A percentile compares a stretch with the other conserved stretches of the same genome.
These are phyloP conservation scores for Oreohelix idahoensis DNA, from an alignment of 1,140 invertebrate species.

Conservation along the genomic window DNA sequence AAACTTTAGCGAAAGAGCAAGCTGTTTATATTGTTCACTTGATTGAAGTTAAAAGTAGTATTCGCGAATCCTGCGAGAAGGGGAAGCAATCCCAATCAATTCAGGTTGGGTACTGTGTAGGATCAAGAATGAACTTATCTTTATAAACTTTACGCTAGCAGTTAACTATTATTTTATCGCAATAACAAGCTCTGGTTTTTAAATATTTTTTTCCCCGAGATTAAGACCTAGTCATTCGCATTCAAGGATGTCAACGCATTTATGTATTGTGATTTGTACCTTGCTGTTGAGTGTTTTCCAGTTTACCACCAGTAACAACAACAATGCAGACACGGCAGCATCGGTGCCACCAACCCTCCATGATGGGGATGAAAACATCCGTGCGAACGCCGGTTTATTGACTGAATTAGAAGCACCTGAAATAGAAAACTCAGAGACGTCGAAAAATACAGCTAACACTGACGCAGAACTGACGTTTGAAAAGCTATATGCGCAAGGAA, in stretches of 20 bases:
- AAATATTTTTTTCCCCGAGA: background rate
- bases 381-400: background rate
- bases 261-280: background rate
- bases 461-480: slow-evolving; percentile 62
- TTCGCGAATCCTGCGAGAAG: no score
- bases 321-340: background rate
- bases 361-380: background rate
- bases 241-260: background rate
- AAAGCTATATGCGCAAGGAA: slow-evolving; percentile 75
- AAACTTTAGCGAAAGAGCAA: no score
- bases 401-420: background rate
- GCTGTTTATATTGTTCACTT: no score
- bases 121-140: no score
- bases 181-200: background rate
- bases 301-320: background rate
- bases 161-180: background rate
- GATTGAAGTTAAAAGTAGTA: no score
- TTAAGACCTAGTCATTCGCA: background rate
- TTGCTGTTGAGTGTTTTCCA: background rate
- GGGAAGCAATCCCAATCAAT: background rate
- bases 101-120: background rate
- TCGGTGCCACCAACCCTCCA: background rate
- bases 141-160: background rate
- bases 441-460: background rate
- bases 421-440: background rate